phyloP scores from a whole-genome alignment of 2,113 vertebrate genomes.

The Apeltes quadracus region DNA sequence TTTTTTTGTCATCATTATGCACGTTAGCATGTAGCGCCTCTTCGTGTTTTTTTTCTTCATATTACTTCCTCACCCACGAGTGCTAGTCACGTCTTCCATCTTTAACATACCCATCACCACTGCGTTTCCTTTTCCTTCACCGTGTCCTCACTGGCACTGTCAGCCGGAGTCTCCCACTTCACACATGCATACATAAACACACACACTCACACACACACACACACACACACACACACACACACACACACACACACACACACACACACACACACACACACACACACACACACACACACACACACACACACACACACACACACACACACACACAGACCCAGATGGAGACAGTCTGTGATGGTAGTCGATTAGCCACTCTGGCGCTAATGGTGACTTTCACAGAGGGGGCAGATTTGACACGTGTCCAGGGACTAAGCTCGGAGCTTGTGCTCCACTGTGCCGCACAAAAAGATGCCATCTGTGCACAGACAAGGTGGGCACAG shows the following conservation, averaged over 20 bases:
- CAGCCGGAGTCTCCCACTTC: constrained; percentile 13
- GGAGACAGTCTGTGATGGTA: constrained; percentile 49
- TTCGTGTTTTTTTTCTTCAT: background rate
- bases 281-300: constrained; percentile 5
- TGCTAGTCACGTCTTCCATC: background rate
- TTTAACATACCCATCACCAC: background rate
- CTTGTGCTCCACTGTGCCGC: constrained; percentile 47
- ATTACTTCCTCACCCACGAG: background rate
- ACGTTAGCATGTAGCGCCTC: background rate
- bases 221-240: constrained; percentile 14
- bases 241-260: constrained; percentile 12
- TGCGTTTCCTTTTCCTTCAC: background rate
- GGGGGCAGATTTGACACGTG: constrained; percentile 64
- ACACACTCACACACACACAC: background rate
- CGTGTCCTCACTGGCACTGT: constrained; percentile 2
- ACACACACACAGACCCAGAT: constrained; percentile 25
- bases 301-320: background rate
- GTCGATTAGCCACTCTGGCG: constrained; percentile 54
- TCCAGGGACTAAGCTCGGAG: constrained; percentile 56
- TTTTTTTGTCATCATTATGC: constrained; percentile 4
- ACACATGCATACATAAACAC: constrained; percentile 9
- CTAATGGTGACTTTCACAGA: constrained; percentile 69
- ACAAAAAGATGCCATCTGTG: constrained; percentile 76
- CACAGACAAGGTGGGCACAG: constrained; percentile 59
- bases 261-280: constrained; percentile 1